phyloP scores from a whole-genome alignment of 1,140 invertebrate species.

The Anastatus disparis region DNA sequence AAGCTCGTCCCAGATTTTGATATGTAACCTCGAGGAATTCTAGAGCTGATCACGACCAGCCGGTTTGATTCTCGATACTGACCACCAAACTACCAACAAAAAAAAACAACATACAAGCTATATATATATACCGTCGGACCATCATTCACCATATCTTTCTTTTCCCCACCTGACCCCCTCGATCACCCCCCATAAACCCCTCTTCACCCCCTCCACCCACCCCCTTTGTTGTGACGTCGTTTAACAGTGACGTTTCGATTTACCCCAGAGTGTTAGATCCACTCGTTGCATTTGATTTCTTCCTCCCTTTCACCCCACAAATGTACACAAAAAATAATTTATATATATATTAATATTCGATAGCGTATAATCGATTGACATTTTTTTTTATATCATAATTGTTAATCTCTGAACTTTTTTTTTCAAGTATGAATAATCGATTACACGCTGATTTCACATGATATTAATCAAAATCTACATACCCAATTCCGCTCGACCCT shows the following conservation, averaged over 20 bases:
- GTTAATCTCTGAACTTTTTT: too few species aligned
- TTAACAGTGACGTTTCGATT: slow-evolving; percentile 23
- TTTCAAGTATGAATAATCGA: too few species aligned
- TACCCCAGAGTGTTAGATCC: slow-evolving; percentile 1
- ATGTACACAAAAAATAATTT: background rate
- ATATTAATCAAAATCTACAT: too few species aligned
- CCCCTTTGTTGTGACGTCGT: too few species aligned
- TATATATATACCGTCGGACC: too few species aligned
- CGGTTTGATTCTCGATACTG: slow-evolving; percentile 39
- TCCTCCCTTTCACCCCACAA: too few species aligned
- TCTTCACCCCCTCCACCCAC: too few species aligned
- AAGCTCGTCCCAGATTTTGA: background rate
- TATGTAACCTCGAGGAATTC: slow-evolving; percentile 3
- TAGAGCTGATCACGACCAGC: slow-evolving; percentile 63
- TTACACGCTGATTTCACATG: too few species aligned
- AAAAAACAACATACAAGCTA: too few species aligned
- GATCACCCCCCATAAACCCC: background rate
- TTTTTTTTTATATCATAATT: too few species aligned
- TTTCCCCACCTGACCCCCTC: background rate
- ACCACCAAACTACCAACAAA: too few species aligned
- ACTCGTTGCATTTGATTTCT: background rate
- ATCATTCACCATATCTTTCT: background rate
- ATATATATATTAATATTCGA: background rate
- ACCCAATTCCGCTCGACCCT: too few species aligned
- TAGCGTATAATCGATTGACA: slow-evolving; percentile 16